phyloP scores from a whole-genome alignment of 2,888 invertebrate species.

The Leuctra nigra region DNA sequence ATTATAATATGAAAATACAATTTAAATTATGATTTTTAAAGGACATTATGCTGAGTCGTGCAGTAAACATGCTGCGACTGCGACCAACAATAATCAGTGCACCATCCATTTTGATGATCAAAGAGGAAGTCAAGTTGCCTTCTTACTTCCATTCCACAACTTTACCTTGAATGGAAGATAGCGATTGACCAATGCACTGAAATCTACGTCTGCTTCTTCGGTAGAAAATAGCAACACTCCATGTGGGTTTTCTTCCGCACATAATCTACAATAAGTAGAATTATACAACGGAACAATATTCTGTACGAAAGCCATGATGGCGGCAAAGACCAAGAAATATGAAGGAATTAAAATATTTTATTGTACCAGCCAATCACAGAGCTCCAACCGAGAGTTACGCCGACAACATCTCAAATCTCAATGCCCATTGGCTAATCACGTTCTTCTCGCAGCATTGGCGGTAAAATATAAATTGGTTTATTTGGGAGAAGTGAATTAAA shows the following conservation, averaged over 20 bases:
- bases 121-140: conserved; percentile 33
- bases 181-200: conserved; percentile 59
- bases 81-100: conserved; percentile 37
- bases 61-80: conserved; percentile 34
- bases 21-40: too few species aligned
- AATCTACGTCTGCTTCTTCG: conserved; percentile 52
- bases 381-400: too few species aligned
- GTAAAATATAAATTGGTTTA: too few species aligned
- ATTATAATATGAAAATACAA: too few species aligned
- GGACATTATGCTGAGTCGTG: conserved; percentile 35
- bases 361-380: background rate
- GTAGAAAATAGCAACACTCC: conserved; percentile 56
- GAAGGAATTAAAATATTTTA: too few species aligned
- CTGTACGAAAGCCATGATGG: conserved; percentile 37
- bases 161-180: conserved; percentile 71
- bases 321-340: too few species aligned
- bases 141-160: conserved; percentile 42
- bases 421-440: too few species aligned
- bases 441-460: background rate
- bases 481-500: too few species aligned
- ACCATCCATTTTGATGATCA: conserved; percentile 35
- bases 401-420: too few species aligned
- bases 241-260: conserved; percentile 64
- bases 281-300: conserved; percentile 54
- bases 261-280: conserved; percentile 67